Evolutionary conservation across 2,797 vertebrate species (phyloP).

Genomic region (Eptatretus atami): DNA sequence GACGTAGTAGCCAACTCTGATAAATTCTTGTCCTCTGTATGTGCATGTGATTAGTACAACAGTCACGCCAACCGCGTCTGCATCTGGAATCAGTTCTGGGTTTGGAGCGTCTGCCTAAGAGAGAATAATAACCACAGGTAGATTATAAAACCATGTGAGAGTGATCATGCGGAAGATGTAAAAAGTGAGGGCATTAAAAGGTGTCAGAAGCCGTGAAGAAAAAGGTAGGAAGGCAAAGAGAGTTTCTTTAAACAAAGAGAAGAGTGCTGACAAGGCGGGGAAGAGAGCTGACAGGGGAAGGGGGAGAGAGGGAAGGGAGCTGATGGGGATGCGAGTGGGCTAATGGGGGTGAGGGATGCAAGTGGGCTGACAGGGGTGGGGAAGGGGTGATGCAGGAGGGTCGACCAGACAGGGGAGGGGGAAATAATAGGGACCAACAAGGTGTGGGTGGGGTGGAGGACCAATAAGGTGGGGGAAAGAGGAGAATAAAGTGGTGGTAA

Average conservation of each 20-base stretch:
- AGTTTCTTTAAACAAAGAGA: too few relatives aligned
- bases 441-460: not conserved
- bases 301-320: not conserved
- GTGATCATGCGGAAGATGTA: too few relatives aligned
- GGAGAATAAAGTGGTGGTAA: too few relatives aligned
- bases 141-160: not conserved
- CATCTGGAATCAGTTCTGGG: conserved; percentile 44
- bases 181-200: too few relatives aligned
- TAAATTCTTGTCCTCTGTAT: conserved; percentile 58
- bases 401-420: not conserved
- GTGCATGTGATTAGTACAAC: conserved; percentile 69
- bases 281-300: not conserved
- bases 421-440: not conserved
- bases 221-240: too few relatives aligned
- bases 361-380: not conserved
- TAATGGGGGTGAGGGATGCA: too few relatives aligned
- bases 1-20: conserved; percentile 64
- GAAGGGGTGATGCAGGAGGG: not conserved
- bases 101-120: conserved; percentile 48
- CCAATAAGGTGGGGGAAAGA: too few relatives aligned
- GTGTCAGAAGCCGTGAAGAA: too few relatives aligned
- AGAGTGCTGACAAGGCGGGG: not conserved
- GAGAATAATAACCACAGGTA: not conserved
- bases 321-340: too few relatives aligned
- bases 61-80: conserved; percentile 55